phyloP scores from a whole-genome alignment of 2,888 invertebrate species.

The Andrena fulva region DNA sequence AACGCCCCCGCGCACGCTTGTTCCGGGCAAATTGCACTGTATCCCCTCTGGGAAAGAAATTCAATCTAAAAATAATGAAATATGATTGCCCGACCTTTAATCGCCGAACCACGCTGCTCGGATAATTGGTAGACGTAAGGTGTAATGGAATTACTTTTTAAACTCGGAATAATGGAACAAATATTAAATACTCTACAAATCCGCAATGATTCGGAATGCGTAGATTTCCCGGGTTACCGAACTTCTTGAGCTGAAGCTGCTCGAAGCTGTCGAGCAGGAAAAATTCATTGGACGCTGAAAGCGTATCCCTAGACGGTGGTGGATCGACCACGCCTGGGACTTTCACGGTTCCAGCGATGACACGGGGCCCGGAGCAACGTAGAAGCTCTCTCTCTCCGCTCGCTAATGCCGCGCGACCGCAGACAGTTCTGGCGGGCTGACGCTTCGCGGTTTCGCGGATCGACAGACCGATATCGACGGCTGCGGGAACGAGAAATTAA shows the following conservation, averaged over 20 bases:
- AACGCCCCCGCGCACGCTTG: neutral
- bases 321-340: slow-evolving; percentile 30
- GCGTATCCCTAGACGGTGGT: slow-evolving; percentile 52
- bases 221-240: neutral
- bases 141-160: no score
- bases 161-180: no score
- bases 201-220: neutral
- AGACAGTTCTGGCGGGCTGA: slow-evolving; percentile 67
- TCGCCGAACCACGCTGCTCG: no score
- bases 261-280: slow-evolving; percentile 42
- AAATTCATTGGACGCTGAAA: slow-evolving; percentile 59
- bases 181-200: no score
- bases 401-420: slow-evolving; percentile 71
- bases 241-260: slow-evolving; percentile 23
- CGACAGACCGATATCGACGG: slow-evolving; percentile 61
- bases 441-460: slow-evolving; percentile 70
- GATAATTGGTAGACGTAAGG: no score
- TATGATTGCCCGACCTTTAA: no score
- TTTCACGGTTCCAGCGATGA: slow-evolving; percentile 60
- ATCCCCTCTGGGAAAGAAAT: neutral
- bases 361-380: slow-evolving; percentile 38
- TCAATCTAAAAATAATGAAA: neutral
- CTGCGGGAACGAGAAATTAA: slow-evolving; percentile 61
- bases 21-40: neutral
- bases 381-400: slow-evolving; percentile 62